phyloP scores from a whole-genome alignment of 1,140 invertebrate species.

The Diachasma alloeum region DNA sequence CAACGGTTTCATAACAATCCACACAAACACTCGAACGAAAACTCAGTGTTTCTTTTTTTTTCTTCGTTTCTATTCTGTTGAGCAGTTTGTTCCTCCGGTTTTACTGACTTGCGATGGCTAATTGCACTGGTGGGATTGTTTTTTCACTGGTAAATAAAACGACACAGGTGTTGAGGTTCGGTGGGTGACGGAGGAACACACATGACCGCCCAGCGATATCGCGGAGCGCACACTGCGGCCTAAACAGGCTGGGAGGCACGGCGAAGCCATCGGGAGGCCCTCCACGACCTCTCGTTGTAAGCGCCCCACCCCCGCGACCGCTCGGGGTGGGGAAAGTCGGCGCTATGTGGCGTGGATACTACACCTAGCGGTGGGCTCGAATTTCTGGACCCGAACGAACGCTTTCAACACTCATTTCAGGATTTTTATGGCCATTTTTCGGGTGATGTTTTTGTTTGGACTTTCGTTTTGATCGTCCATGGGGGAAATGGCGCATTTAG shows the following conservation, averaged over 20 bases:
- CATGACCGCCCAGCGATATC: conserved; percentile 61
- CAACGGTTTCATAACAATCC: neutral
- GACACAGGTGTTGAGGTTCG: conserved; percentile 34
- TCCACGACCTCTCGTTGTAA: neutral
- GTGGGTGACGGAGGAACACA: conserved; percentile 48
- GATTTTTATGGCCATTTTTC: too few relatives aligned
- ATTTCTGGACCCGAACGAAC: too few relatives aligned
- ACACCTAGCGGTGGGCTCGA: neutral
- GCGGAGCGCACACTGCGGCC: conserved; percentile 62
- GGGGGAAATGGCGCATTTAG: too few relatives aligned
- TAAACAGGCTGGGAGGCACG: conserved; percentile 40
- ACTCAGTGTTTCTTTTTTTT: too few relatives aligned
- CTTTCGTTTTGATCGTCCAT: too few relatives aligned
- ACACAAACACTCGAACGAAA: neutral
- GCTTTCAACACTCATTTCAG: too few relatives aligned
- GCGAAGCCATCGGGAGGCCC: too few relatives aligned
- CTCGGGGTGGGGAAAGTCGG: neutral
- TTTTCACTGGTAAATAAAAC: conserved; percentile 16
- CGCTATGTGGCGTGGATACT: neutral
- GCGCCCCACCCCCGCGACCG: conserved; percentile 31
- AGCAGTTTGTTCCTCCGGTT: neutral
- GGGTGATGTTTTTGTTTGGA: too few relatives aligned
- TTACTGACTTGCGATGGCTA: neutral
- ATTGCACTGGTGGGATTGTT: neutral
- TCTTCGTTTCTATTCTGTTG: neutral